Percentiles rank a stretch among this genome's conserved stretches.
Conservation (phyloP, 2,797 vertebrate genomes). For the Pseudocheirus occidentalis region DNA sequence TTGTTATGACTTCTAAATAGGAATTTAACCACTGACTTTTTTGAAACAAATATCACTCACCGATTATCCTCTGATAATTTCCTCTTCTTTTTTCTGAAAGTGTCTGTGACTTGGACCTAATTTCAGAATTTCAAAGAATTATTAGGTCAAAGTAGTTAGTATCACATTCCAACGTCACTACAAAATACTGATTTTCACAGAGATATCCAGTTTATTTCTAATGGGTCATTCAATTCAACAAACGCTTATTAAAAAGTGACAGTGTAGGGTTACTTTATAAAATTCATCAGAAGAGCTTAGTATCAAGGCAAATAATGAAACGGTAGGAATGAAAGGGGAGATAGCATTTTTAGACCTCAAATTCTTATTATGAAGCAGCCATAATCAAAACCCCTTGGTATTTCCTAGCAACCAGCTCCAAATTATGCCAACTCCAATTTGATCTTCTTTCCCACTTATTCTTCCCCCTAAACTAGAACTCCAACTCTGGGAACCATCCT, state of each 20-base stretch:
- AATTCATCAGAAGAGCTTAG: background rate
- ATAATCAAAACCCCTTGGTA: background rate
- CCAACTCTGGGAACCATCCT: background rate
- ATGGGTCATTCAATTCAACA: background rate
- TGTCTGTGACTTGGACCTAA: conserved; percentile 75
- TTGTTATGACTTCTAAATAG: background rate
- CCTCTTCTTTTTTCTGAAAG: conserved; percentile 87
- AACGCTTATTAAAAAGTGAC: background rate
- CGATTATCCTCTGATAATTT: conserved; percentile 84
- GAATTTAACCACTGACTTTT: background rate
- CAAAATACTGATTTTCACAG: background rate
- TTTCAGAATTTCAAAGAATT: conserved; percentile 64
- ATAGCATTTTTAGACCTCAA: background rate
- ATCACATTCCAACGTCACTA: background rate
- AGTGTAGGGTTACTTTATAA: background rate
- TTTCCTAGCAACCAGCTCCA: background rate
- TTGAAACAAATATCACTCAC: conserved; percentile 78
- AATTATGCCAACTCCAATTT: background rate
- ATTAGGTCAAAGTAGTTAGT: background rate
- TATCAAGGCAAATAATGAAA: background rate
- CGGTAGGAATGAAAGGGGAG: background rate
- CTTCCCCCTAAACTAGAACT: background rate
- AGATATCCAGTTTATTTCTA: background rate
- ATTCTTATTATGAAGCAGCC: background rate
- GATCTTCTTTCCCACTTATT: background rate